These are phyloP conservation scores for Caenorhabditis elegans DNA, from an alignment of 1,140 invertebrate genomes.

Conservation along the genomic window WBcel235 BX284603.4:6020001-6020500, in stretches of 20 bases:
- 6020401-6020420: not conserved
- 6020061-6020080: not conserved
- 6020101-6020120: too few relatives aligned
- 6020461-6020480: conserved; percentile 39
- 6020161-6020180: too few relatives aligned
- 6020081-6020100: too few relatives aligned
- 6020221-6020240: conserved; percentile 10
- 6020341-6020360: conserved; percentile 18
- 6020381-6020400: conserved; percentile 18
- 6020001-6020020: not conserved
- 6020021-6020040: not conserved
- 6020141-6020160: too few relatives aligned
- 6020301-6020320: not conserved
- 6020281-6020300: not conserved
- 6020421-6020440: not conserved
- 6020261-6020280: conserved; percentile 13
- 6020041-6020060: not conserved
- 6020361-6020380: conserved; percentile 30
- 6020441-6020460: conserved; percentile 37
- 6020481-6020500: conserved; percentile 3
- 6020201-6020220: not conserved
- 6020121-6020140: not conserved
- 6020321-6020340: conserved; percentile 37
- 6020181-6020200: not conserved
- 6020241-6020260: conserved; percentile 6